Evolutionary conservation across 2,113 vertebrate species (phyloP).

Genomic region (Onychostruthus taczanowskii): DNA sequence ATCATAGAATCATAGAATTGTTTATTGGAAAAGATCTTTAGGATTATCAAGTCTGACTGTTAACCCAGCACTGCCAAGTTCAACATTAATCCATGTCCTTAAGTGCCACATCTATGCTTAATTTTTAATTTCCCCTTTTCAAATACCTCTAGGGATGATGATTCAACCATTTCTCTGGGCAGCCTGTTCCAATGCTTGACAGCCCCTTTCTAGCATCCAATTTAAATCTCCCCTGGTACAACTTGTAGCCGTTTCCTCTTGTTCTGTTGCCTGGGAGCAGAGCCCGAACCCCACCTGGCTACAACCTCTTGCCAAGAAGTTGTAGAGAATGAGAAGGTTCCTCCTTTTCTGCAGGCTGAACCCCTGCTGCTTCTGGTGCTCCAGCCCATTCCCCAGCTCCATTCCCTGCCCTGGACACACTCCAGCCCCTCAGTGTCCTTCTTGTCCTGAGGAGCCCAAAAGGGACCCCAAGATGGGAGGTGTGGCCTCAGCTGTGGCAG

Average conservation of each 20-base stretch:
- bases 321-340: neutral
- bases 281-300: neutral
- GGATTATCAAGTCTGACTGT: neutral
- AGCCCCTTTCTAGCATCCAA: neutral
- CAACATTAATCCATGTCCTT: neutral
- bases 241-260: neutral
- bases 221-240: neutral
- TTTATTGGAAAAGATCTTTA: neutral
- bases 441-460: neutral
- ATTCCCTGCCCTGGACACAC: rapidly evolving
- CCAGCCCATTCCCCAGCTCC: neutral
- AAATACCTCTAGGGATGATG: neutral
- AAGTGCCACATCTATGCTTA: neutral
- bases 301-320: neutral
- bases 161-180: neutral
- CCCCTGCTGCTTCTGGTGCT: neutral
- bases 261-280: neutral
- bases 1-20: neutral
- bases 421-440: neutral
- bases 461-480: neutral
- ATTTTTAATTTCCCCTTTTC: neutral
- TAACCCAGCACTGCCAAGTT: neutral
- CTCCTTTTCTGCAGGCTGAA: neutral
- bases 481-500: neutral
- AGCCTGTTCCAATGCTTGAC: neutral